A percentile compares a stretch with the other conserved stretches of the same genome.
phyloP scores from a whole-genome alignment of 1,140 invertebrate species.

The Drosophila burlai region DNA sequence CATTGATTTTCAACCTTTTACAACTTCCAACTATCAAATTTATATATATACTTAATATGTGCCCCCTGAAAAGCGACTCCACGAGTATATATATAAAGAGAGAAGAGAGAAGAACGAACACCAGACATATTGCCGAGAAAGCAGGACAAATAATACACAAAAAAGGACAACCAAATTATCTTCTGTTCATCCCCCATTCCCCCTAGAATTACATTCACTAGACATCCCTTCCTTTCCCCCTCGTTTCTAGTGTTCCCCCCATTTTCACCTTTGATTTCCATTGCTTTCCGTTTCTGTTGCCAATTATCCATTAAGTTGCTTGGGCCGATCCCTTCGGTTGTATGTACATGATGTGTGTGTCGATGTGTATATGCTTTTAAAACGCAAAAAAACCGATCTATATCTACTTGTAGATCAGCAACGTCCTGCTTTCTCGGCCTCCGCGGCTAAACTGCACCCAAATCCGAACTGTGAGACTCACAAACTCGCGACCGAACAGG shows the following conservation, averaged over 20 bases:
- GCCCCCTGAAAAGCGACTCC: constrained; percentile 43
- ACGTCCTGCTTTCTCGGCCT: constrained; percentile 85
- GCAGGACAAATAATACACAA: constrained; percentile 74
- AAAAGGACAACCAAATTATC: constrained; percentile 40
- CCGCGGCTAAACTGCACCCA: constrained; percentile 80
- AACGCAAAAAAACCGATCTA: constrained; percentile 78
- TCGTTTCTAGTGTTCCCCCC: constrained; percentile 7
- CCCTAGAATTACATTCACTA: constrained; percentile 17
- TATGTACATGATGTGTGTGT: constrained; percentile 63
- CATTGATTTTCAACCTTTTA: constrained; percentile 66
- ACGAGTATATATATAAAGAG: constrained; percentile 56
- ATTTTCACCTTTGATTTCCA: constrained; percentile 44
- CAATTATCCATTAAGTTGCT: constrained; percentile 66
- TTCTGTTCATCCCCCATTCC: constrained; percentile 16
- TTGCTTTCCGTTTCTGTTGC: constrained; percentile 52
- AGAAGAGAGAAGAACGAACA: constrained; percentile 34
- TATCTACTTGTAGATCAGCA: constrained; percentile 85
- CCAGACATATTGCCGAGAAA: constrained; percentile 82
- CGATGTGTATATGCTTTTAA: constrained; percentile 69
- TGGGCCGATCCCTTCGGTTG: constrained; percentile 51
- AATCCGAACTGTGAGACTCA: constrained; percentile 78
- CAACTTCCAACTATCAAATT: constrained; percentile 62
- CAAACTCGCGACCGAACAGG: constrained; percentile 40
- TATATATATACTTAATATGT: constrained; percentile 61
- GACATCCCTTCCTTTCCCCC: background rate